phyloP scores from a whole-genome alignment of 1,140 invertebrate genomes.

The Notospermus geniculatus region DNA sequence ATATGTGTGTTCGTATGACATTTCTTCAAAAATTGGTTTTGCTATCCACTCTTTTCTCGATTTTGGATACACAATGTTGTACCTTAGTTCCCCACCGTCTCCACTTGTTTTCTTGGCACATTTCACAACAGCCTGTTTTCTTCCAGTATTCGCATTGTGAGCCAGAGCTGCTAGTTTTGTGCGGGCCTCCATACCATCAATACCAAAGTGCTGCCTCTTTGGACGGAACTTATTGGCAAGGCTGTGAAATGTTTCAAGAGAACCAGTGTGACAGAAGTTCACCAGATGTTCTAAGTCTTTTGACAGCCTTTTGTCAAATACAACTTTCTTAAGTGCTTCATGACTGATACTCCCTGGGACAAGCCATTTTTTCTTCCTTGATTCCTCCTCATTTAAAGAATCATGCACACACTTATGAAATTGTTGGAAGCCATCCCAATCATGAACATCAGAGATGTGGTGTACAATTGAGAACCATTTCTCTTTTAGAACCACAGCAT shows the following conservation, averaged over 20 bases:
- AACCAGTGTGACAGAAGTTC: not conserved
- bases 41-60: not conserved
- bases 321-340: too few relatives aligned
- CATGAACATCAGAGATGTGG: too few relatives aligned
- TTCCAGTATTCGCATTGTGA: not conserved
- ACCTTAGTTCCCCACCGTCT: not conserved
- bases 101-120: not conserved
- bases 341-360: too few relatives aligned
- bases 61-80: not conserved
- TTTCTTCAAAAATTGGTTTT: not conserved
- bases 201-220: not conserved
- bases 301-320: too few relatives aligned
- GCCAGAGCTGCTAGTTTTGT: not conserved
- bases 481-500: too few relatives aligned
- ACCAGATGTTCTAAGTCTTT: not conserved
- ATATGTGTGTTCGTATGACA: not conserved
- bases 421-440: too few relatives aligned
- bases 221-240: not conserved
- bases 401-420: too few relatives aligned
- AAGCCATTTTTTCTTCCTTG: too few relatives aligned
- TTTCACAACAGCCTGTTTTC: not conserved
- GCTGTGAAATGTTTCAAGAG: not conserved
- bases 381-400: too few relatives aligned
- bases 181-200: not conserved
- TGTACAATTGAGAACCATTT: too few relatives aligned